Evolutionary conservation across 1,140 invertebrate species (phyloP).

Genomic region (Coptotermes formosanus): DNA sequence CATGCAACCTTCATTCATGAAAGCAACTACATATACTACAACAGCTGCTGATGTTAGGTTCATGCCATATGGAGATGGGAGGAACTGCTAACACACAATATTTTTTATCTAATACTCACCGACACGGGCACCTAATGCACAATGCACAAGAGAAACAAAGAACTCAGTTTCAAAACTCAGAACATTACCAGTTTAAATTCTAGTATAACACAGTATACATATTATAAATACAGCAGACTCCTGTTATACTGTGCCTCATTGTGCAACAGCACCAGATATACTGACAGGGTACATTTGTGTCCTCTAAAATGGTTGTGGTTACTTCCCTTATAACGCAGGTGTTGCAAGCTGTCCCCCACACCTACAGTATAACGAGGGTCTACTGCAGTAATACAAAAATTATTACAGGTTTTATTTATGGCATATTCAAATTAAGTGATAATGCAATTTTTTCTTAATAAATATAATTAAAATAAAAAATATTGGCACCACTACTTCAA

Average conservation of each 20-base stretch:
- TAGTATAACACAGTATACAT: background rate
- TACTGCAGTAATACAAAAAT: too few species aligned
- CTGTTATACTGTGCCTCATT: too few species aligned
- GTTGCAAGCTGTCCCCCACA: too few species aligned
- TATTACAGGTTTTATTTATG: background rate
- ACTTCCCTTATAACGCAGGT: too few species aligned
- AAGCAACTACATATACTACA: background rate
- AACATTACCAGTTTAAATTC: background rate
- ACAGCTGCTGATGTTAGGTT: background rate
- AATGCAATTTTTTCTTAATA: too few species aligned
- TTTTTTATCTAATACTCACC: conserved; percentile 36
- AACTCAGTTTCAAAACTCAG: conserved; percentile 31
- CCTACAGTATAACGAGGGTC: too few species aligned
- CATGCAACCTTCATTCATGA: background rate
- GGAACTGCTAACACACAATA: background rate
- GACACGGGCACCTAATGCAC: conserved; percentile 46
- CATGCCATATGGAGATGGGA: background rate
- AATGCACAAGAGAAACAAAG: conserved; percentile 36
- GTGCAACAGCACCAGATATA: too few species aligned
- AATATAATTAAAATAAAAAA: too few species aligned
- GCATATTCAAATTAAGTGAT: background rate
- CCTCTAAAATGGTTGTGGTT: too few species aligned
- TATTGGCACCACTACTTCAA: too few species aligned
- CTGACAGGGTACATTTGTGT: too few species aligned
- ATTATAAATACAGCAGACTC: too few species aligned